Evolutionary conservation across 2,797 vertebrate genomes (phyloP).

Genomic region (Sebastes aleutianus): DNA sequence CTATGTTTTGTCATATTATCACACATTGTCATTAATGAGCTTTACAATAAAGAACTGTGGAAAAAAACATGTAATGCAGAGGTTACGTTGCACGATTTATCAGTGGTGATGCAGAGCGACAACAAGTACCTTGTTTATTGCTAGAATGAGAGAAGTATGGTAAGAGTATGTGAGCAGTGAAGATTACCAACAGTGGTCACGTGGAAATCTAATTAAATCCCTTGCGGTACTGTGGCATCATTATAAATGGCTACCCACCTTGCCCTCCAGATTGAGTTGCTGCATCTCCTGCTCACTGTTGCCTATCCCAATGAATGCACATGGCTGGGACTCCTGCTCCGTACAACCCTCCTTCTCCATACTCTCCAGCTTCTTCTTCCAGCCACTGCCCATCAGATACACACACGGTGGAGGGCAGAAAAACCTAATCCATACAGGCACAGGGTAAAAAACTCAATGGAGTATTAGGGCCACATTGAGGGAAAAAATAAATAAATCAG

Average conservation of each 20-base stretch:
- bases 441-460: neutral
- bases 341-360: constrained; percentile 96
- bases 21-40: too few species aligned
- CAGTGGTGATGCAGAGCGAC: neutral
- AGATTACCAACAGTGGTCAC: neutral
- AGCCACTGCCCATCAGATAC: constrained; percentile 97
- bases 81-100: constrained; percentile 1
- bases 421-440: constrained; percentile 81
- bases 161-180: neutral
- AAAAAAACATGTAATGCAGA: too few species aligned
- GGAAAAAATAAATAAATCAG: too few species aligned
- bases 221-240: neutral
- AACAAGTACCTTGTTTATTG: neutral
- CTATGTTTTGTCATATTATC: too few species aligned
- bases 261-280: constrained; percentile 97
- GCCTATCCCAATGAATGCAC: constrained; percentile 98
- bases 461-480: too few species aligned
- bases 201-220: neutral
- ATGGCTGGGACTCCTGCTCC: constrained; percentile 96
- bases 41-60: too few species aligned
- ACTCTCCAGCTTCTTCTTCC: constrained; percentile 98
- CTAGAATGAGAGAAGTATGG: neutral
- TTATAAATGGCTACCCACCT: constrained; percentile 79
- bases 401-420: constrained; percentile 98
- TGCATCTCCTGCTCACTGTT: constrained; percentile 99